Evolutionary conservation across 2,888 invertebrate species (phyloP), one percentile per base, ranked within the genome.

Genomic region (Cephus spinipes): DNA sequence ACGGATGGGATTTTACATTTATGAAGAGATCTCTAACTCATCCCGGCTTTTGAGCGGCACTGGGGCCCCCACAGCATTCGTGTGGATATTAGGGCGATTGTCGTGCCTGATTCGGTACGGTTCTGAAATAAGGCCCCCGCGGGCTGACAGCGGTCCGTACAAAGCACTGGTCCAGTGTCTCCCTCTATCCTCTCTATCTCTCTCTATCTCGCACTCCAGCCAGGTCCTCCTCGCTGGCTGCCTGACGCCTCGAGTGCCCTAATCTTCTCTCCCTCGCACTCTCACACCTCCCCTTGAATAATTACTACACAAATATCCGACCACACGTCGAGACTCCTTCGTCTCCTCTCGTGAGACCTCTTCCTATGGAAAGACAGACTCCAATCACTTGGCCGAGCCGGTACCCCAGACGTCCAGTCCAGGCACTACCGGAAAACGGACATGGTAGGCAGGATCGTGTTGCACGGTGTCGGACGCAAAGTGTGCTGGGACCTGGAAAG

Each of bases 61-160:
- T 69, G 73, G 68, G 76, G 73, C 76, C 73, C 79, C 31, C 68
- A 69, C 80, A 78, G 85, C 82, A 86, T 86, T 87, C 84, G 86
- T 86, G 87, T 87, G 85, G 84, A 87, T 89, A 90, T 89, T 88
- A 87, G 87, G 87, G 87, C 87, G 86, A 89, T 90, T 87, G 88
- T 88, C 89, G 87, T 90, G 88, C 85, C 88, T 85, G 87, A 89
- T 89, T 89, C 83, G 88, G 85, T 82, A 87, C 87, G 88, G 87
- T 88, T 85, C 86, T 84, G 87, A 87, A 89, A 89, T 87, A 86
- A 87, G 87, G 87, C 87, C 86, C 86, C 87, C 86, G 85, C 85
- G 86, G 86, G 83, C 89, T 87, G 85, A 88, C 87, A 88, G 85
- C 88, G 86, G 86, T 86, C 83, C 86, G 85, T 86, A 87, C 87